Evolutionary conservation across 1,140 invertebrate genomes (phyloP).

Genomic region (Trialeurodes vaporariorum): DNA sequence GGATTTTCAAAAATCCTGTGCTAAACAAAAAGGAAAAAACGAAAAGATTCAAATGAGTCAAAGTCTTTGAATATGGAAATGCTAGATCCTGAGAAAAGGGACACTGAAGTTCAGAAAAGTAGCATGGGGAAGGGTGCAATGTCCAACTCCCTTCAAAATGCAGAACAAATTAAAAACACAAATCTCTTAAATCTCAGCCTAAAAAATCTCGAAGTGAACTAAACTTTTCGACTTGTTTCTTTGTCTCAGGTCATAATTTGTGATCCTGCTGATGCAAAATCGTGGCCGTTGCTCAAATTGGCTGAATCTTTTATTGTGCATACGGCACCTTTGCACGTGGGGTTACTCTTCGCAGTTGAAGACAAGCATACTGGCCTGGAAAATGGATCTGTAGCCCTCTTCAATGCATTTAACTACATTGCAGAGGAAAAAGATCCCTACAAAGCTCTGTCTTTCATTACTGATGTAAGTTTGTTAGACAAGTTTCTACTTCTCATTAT

Average conservation of each 20-base stretch:
- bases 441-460: conserved; percentile 68
- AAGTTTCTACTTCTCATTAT: too few species aligned
- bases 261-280: conserved; percentile 62
- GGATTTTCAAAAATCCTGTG: too few species aligned
- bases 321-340: conserved; percentile 74
- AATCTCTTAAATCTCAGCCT: too few species aligned
- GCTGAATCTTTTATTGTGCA: conserved; percentile 87
- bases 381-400: conserved; percentile 70
- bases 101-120: too few species aligned
- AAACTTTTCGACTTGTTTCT: conserved; percentile 15
- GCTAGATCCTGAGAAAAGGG: too few species aligned
- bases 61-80: too few species aligned
- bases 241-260: conserved; percentile 66
- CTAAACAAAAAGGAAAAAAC: too few species aligned
- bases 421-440: conserved; percentile 57
- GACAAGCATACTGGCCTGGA: conserved; percentile 45
- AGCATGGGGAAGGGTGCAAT: too few species aligned
- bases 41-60: too few species aligned
- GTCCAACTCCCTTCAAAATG: too few species aligned
- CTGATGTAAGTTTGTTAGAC: conserved; percentile 51
- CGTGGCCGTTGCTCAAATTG: conserved; percentile 65
- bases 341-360: conserved; percentile 74
- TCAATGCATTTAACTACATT: conserved; percentile 89
- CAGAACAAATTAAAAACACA: too few species aligned
- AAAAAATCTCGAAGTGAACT: too few species aligned